Evolutionary conservation across 1,140 invertebrate species (phyloP).

Genomic region (Patella vulgata): DNA sequence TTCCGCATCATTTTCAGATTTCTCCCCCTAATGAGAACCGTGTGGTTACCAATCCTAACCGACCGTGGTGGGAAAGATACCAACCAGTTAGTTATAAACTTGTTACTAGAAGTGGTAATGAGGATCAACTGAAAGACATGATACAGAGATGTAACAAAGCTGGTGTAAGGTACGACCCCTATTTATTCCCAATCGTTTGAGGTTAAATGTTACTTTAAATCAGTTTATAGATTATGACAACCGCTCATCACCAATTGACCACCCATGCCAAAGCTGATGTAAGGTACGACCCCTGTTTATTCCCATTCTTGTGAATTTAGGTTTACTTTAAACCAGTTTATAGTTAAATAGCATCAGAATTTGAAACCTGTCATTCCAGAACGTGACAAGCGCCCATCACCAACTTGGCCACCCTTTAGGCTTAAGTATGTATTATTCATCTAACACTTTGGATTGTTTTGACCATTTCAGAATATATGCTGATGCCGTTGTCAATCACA

Average conservation of each 20-base stretch:
- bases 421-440: too few species aligned
- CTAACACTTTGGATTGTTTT: neutral
- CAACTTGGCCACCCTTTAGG: too few species aligned
- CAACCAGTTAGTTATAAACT: conserved; percentile 84
- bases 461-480: conserved; percentile 76
- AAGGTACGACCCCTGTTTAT: conserved; percentile 63
- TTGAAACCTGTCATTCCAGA: too few species aligned
- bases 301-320: neutral
- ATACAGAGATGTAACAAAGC: conserved; percentile 77
- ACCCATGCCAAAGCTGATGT: conserved; percentile 79
- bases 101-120: conserved; percentile 77
- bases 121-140: conserved; percentile 79
- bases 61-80: conserved; percentile 83
- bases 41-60: conserved; percentile 36
- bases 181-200: neutral
- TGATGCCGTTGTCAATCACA: conserved; percentile 89
- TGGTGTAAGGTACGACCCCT: conserved; percentile 73
- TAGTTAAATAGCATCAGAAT: too few species aligned
- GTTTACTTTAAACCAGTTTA: too few species aligned
- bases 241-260: too few species aligned
- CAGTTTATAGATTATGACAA: too few species aligned
- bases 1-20: conserved; percentile 28
- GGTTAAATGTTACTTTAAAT: neutral
- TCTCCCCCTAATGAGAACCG: conserved; percentile 49
- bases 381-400: too few species aligned